Base-by-base conservation (phyloP, 2,113 vertebrate genomes). In the Passer domesticus region DNA sequence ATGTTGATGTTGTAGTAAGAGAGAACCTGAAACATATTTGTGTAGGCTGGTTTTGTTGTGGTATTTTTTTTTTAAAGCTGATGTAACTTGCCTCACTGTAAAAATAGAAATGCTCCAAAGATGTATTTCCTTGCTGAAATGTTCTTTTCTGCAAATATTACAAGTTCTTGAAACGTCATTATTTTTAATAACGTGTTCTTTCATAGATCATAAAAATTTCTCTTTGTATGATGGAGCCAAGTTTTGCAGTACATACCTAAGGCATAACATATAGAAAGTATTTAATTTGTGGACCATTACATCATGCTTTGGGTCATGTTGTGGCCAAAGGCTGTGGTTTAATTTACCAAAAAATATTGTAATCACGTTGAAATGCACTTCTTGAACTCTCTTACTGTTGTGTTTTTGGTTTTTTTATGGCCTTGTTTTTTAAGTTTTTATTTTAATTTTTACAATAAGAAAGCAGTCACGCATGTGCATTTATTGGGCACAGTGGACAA, bases 121-220 rank as follows among this genome's bases (percentile, higher is more conserved):
- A 81, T 74, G 16, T 60, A 58, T 92, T 94, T 82, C 67, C 39
- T 39, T 69, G 64, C 52, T 93, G 79, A 93, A 93, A 77, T 68
- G 47, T 50, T 91, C 25, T 90, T 91, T 83, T 59, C 68, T 80
- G 64, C 55, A 87, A 92, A 76, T 83, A 79, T 41, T 86, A 2
- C 33, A 66, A 92, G 72, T 62, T 83, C 63, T 87, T 87, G 74
- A 96, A 95, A 62, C 63, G 67, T 80, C 41, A 55, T 92, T 94
- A 77, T 87, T 94, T 95, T 88, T 83, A 93, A 91, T 88, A 95
- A 87, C 83, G 24, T 50, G 63, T 95, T 92, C 70, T 91, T 84
- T 87, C 91, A 63, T 63, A 80, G 37, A 37, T 62, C 72, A 76
- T 87, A 91, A 94, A 66, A 79, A 59, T 4, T 85, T 82, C 2